A percentile compares a stretch with the other conserved stretches of the same genome.
phyloP scores from a whole-genome alignment of 2,888 invertebrate species.

The Clusia tigrina region DNA sequence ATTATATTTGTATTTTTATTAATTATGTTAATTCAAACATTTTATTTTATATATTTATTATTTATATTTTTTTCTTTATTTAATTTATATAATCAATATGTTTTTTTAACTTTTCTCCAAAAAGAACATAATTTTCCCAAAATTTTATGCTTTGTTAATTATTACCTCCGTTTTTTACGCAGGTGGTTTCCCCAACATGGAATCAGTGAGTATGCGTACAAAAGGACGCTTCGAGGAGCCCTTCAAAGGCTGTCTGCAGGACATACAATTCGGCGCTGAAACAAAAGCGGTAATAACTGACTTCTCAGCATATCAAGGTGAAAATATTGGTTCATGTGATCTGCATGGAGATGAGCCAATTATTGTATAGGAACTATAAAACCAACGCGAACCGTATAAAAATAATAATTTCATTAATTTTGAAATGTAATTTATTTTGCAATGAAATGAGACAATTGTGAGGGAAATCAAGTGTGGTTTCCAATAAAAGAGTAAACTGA shows the following conservation, averaged over 20 bases:
- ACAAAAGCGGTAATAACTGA: constrained; percentile 64
- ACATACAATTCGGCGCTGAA: constrained; percentile 66
- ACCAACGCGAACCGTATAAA: constrained; percentile 10
- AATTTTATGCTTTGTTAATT: background rate
- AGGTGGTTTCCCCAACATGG: constrained; percentile 69
- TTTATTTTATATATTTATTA: too few species aligned
- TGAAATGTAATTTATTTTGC: background rate
- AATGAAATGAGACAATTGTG: constrained; percentile 6
- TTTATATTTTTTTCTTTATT: too few species aligned
- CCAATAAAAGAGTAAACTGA: constrained; percentile 27
- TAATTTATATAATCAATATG: too few species aligned
- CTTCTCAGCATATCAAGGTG: constrained; percentile 69
- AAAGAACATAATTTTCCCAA: background rate
- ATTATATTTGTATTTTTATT: too few species aligned
- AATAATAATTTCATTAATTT: background rate
- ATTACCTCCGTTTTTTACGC: constrained; percentile 33
- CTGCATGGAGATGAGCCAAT: constrained; percentile 64
- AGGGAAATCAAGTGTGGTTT: background rate
- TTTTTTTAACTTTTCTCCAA: background rate
- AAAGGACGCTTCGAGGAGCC: constrained; percentile 67
- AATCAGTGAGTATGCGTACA: constrained; percentile 63
- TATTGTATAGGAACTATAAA: constrained; percentile 53
- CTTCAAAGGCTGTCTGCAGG: constrained; percentile 71
- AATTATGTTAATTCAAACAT: too few species aligned
- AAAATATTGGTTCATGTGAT: constrained; percentile 69